Percentiles rank a stretch among this genome's conserved stretches.
phyloP scores from a whole-genome alignment of 2,113 vertebrate genomes.

The Melanostigma gelatinosum region DNA sequence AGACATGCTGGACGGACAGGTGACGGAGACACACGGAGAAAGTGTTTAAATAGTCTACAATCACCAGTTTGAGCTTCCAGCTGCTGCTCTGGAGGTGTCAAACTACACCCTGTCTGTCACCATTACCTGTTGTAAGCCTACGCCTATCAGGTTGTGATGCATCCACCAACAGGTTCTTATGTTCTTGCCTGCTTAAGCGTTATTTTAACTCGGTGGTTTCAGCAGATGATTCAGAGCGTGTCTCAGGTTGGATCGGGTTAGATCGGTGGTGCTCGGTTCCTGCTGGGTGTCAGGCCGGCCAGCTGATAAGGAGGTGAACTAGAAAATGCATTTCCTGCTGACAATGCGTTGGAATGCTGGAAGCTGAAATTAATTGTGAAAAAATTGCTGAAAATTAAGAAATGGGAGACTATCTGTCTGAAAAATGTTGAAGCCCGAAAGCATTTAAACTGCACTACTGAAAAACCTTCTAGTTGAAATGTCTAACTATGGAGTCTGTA shows the following conservation, averaged over 20 bases:
- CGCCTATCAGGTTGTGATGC: slow-evolving; percentile 60
- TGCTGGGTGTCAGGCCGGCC: not conserved
- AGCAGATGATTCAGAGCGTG: slow-evolving; percentile 12
- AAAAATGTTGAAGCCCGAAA: too few species aligned
- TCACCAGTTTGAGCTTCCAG: not conserved
- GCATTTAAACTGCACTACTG: too few species aligned
- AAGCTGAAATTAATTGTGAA: too few species aligned
- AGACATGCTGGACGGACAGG: slow-evolving; percentile 93
- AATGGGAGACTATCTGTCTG: too few species aligned
- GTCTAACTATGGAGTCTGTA: too few species aligned
- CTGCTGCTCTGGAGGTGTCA: slow-evolving; percentile 6
- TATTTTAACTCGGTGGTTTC: slow-evolving; percentile 12
- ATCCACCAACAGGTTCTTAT: slow-evolving; percentile 31
- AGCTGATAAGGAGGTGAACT: not conserved
- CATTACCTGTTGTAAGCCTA: slow-evolving; percentile 50
- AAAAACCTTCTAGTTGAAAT: too few species aligned
- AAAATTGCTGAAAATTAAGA: too few species aligned
- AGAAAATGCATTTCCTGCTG: too few species aligned
- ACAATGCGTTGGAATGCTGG: too few species aligned
- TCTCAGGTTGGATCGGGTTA: not conserved
- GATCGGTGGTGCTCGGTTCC: not conserved
- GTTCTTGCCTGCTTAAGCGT: slow-evolving; percentile 9
- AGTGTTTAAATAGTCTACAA: not conserved
- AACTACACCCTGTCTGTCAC: not conserved
- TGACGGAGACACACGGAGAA: slow-evolving; percentile 47